These are phyloP conservation scores for Lasioglossum figueresi DNA, from an alignment of 2,888 invertebrate genomes.

Conservation along the genomic window DNA sequence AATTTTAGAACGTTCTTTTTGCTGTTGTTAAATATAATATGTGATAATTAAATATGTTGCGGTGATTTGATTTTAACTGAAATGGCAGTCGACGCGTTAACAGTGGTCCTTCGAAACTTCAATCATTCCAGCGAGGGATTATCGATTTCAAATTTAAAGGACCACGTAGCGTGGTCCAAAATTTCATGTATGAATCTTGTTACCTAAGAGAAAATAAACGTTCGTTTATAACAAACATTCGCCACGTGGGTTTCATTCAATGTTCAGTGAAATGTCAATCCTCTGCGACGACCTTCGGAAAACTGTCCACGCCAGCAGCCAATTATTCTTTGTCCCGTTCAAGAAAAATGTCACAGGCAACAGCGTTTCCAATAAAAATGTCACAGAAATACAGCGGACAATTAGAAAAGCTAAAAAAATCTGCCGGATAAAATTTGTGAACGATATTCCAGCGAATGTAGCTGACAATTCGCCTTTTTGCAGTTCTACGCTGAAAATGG, in stretches of 20 bases:
- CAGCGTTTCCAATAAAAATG: background rate
- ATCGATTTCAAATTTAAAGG: constrained; percentile 2
- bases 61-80: background rate
- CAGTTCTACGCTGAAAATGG: no score
- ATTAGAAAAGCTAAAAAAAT: background rate
- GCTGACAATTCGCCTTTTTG: no score
- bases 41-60: background rate
- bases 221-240: constrained; percentile 4
- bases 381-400: background rate
- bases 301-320: background rate
- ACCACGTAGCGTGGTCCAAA: background rate
- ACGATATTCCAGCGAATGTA: no score
- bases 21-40: background rate
- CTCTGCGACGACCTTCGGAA: background rate
- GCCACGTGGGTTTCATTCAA: background rate
- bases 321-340: background rate
- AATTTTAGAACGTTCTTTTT: background rate
- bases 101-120: background rate
- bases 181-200: constrained; percentile 11
- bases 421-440: no score
- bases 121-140: background rate
- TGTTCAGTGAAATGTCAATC: background rate
- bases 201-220: constrained; percentile 13
- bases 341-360: background rate
- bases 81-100: background rate